Evolutionary conservation across 2,113 vertebrate species (phyloP), one percentile per base, ranked within the genome.

Genomic region (Astatoreochromis straeleni): DNA sequence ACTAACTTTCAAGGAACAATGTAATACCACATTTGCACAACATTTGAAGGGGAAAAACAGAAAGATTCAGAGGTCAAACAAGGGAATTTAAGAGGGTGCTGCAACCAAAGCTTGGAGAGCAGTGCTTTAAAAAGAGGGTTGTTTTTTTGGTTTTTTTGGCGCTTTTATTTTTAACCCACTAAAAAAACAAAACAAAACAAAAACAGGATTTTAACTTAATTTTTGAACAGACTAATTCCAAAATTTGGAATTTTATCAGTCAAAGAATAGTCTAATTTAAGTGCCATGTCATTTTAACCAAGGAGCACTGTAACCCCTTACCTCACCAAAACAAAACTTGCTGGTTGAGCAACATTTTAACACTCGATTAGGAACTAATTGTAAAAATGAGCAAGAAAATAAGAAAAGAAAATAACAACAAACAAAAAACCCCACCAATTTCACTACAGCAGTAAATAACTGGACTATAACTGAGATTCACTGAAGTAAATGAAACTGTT

Each of bases 341-440:
- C 97, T 98, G 98, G 97, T 97, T 97, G 97, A 97, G 96, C 97
- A 97, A 97, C 97, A 95, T 82, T 87, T 96, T 92, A 93, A 94
- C 93, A 92, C 95, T 93, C 85, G 80, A 87, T 92, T 91, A 26
- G 63, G 91, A 93, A 91, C 85, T 83, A 88, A 93, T 91, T 35
- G 87, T 58, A 93, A 93, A 89, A 87, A 88, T 79, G 80, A 92
- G 87, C 80, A 93, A 70, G 80, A 91, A 92, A 80, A 85, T 79
- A 84, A 92, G 87, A 87, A 81, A 81, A 9, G 9, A 35, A 47
- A 75, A 47, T 1, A 73, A 29, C 6, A 75, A 73, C 7, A 81
- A 49, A 42, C 86, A 92, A 86, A 83, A 92, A 92, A 86, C 86
- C 40, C 85, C 70, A 90, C 75, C 83, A 92, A 93, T 93, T 93